Percentiles rank a stretch among this genome's conserved stretches.
Conservation (phyloP, 2,113 vertebrate species). For the Aspiorhynchus laticeps region DNA sequence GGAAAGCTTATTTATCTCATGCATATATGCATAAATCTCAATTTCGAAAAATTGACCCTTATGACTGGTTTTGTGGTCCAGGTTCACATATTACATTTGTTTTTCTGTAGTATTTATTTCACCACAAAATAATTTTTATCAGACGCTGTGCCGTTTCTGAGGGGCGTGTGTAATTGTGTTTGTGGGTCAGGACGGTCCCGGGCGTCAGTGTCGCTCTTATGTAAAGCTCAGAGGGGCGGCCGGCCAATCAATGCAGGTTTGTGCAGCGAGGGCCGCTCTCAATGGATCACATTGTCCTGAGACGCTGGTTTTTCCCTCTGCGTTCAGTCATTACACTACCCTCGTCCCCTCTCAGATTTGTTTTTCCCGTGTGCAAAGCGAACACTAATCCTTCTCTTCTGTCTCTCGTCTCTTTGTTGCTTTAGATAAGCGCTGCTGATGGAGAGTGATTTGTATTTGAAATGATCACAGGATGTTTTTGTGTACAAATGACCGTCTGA, state of each 20-base stretch:
- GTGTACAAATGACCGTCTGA: neutral
- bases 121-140: too few relatives aligned
- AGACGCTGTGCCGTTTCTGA: neutral
- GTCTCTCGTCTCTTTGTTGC: neutral
- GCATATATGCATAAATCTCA: too few relatives aligned
- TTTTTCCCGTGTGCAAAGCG: conserved; percentile 13
- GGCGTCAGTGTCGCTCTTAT: conserved; percentile 11
- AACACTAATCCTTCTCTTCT: conserved; percentile 25
- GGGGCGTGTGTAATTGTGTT: conserved; percentile 30
- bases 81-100: too few relatives aligned
- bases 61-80: too few relatives aligned
- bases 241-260: conserved; percentile 64
- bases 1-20: too few relatives aligned
- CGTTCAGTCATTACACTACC: neutral
- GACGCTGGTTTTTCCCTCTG: neutral
- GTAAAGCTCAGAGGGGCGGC: conserved; percentile 6
- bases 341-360: neutral
- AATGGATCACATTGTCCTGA: conserved; percentile 72
- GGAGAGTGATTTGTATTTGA: neutral
- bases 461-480: neutral
- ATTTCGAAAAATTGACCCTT: too few relatives aligned
- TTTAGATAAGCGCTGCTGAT: neutral
- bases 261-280: conserved; percentile 69
- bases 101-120: too few relatives aligned
- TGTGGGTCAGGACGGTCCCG: conserved; percentile 10